Conservation (phyloP, 2,888 invertebrate genomes). For the Galerucella pusilla region DNA sequence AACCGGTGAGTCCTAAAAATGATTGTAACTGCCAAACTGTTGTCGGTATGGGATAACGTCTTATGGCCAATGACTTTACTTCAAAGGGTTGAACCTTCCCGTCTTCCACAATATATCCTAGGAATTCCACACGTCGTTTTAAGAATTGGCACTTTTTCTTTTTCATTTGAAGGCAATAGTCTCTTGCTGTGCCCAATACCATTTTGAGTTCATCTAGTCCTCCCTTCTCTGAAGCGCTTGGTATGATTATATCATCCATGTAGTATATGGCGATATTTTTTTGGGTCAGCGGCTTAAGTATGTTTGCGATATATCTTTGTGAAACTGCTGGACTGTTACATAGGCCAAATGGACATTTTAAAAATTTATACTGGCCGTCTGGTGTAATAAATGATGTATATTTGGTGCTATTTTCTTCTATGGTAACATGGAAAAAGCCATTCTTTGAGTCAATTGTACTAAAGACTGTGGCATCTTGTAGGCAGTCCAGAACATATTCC, state of each 20-base stretch:
- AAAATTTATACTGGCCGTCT: conserved; percentile 60
- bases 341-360: conserved; percentile 61
- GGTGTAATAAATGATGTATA: conserved; percentile 61
- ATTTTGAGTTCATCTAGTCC: conserved; percentile 49
- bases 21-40: conserved; percentile 51
- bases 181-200: conserved; percentile 47
- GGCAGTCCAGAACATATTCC: conserved; percentile 56
- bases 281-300: conserved; percentile 25
- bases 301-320: conserved; percentile 25
- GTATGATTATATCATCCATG: conserved; percentile 41
- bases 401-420: conserved; percentile 49
- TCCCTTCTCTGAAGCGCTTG: conserved; percentile 30
- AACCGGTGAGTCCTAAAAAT: conserved; percentile 57
- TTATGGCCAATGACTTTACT: conserved; percentile 51
- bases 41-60: conserved; percentile 51
- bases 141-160: conserved; percentile 59
- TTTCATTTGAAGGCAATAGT: conserved; percentile 53
- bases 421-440: conserved; percentile 57
- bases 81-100: conserved; percentile 50
- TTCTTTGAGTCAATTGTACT: conserved; percentile 32
- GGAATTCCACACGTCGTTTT: conserved; percentile 41
- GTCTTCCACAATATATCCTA: conserved; percentile 53
- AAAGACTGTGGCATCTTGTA: conserved; percentile 47
- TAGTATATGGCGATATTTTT: conserved; percentile 23
- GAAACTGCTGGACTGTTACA: conserved; percentile 40